Base-by-base conservation (phyloP, 2,797 vertebrate species). In the Vespertilio murinus region DNA sequence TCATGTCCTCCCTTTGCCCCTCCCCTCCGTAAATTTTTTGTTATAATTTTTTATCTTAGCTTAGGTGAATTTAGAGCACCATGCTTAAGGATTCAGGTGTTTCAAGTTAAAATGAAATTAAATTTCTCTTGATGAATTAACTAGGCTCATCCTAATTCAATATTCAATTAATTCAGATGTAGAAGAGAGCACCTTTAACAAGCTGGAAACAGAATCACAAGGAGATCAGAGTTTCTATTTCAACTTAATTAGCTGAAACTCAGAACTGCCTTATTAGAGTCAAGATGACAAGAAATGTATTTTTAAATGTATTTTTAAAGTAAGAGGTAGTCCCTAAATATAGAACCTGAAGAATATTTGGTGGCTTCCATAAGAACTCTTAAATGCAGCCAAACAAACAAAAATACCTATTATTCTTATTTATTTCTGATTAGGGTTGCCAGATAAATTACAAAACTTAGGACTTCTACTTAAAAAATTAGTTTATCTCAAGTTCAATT, bases 161-260 rank as follows among this genome's bases (percentile, higher is more conserved):
- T 92, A 96, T 71, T 92, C 92, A 95, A 92, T 96, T 95, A 95
- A 97, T 94, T 95, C 30, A 45, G 20, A 45, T 84, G 88, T 78
- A 73, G 38, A 88, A 86, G 81, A 85, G 30, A 88, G 8, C 23
- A 38, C 71, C 33, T 23, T 94, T 93, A 96, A 92, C 65, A 92
- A 88, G 35, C 65, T 90, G 42, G 67, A 92, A 87, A 69, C 45
- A 1, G 2, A 91, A 96, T 91, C 79, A 89, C 65, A 92, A 93
- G 52, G 71, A 95, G 70, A 94, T 92, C 77, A 92, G 77, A 95
- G 38, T 95, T 96, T 95, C 88, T n/a, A 64, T 96, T 95, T 95
- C 88, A 94, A 61, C 64, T 86, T 88, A 95, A 95, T 94, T 93
- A 92, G 88, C 88, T 90, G 74, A 96, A 93, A 94, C 54, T 73